Evolutionary conservation across 92 coral and sea anemone genomes (phyloP), one percentile per base, ranked within the genome.

Genomic region (Umimayanthus kanabou): DNA sequence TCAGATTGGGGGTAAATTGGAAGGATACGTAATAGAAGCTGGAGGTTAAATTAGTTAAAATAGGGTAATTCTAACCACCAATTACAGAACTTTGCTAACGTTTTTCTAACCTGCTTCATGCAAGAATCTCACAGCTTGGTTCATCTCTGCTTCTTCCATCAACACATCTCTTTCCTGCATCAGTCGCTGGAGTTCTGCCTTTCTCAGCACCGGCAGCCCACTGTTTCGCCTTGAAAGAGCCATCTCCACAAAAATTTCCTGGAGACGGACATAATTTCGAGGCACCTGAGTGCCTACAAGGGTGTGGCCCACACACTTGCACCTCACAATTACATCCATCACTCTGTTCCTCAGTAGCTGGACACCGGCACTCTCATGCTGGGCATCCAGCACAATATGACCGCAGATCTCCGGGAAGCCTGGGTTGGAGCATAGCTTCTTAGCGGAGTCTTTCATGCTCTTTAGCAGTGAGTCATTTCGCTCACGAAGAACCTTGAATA

Each of bases 71-170:
- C 8, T 61, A 25, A 13, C 25, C 69, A 61, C 22, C 22, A 33
- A 4, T 5, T 18, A 61, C 23, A 5, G 26, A 5, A 33, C 37
- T 33, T 33, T 16, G 16, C 26, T 65, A 88, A 47, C 33, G 28
- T 7, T n/a, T 15, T 25, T 37, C 91, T 82, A 73, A 94, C 99
- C 99, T 78, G 98, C 96, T 80, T 97, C 97, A 77, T 91, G 94
- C 57, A 97, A 75, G 81, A 96, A 97, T 83, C 89, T 92, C 78
- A 95, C 95, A 69, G 99, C 99, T 90, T 97, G 97, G 23, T 91
- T 91, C 73, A 95, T 74, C 86, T 97, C 99, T 0, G 85, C 86
- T 14, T 91, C 93, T 39, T 90, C 92, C 95, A 92, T 95, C 20
- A 80, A 58, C 26, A 93, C 76, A 37, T 90, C 93, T 50, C 86